Base-by-base conservation (phyloP, 2,797 vertebrate species). In the Coluber constrictor region DNA sequence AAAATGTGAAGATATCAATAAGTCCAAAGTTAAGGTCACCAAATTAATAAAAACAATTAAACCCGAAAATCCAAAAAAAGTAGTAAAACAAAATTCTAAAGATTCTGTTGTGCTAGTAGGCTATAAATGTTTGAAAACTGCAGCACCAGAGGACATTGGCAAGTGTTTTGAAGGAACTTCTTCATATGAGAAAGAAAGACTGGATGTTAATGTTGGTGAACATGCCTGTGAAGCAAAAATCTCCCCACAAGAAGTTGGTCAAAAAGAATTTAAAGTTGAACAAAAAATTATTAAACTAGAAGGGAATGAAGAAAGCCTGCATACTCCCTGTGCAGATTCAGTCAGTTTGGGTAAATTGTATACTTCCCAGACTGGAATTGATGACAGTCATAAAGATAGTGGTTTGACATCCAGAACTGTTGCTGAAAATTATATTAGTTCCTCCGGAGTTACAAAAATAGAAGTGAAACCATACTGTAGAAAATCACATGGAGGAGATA, bases 71-170 rank as follows among this genome's bases (percentile, higher is more conserved):
- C 98, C 98, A 63, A 99, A 99, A 98, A 99, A 99, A 97, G 95
- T 99, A 0, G 98, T 98, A 91, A 98, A 99, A 95, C 99, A 99
- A 95, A 98, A 98, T 96, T 99, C 99, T 92, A 99, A 99, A 96
- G 99, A 99, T 97, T 99, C 98, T 74, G 99, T 99, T 88, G 98
- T 99, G 95, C 97, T 99, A 95, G 99, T 99, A 95, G 99, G 99
- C 95, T 99, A 99, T 97, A 99, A 98, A 96, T 99, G 99, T 98
- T 98, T 99, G 96, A 99, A 99, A 98, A 98, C 96, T 95, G 97
- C 98, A 92, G 97, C 97, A 94, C 93, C 97, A 93, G 98, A 98
- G 95, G 97, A 98, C 93, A 96, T 97, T 90, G 96, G 96, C 96
- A 98, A 98, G 96, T 97, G 96, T 96, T 98, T 98, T 95, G 99